Conservation (phyloP, 1,140 invertebrate genomes). For the Neotoxoptera formosana region DNA sequence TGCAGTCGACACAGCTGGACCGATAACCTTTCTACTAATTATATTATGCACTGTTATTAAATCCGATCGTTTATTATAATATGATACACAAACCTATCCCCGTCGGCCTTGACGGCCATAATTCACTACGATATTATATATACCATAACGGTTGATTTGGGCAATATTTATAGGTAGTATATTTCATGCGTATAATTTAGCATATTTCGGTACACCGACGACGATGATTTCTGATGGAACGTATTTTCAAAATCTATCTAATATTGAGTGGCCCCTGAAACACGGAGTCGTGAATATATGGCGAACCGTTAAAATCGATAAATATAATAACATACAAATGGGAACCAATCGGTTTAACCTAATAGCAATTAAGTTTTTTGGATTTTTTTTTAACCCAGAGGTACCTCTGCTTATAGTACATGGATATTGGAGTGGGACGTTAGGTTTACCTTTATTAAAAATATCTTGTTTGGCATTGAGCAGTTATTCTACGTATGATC, state of each 20-base stretch:
- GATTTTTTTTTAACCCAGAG: background rate
- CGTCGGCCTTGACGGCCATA: background rate
- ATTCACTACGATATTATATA: background rate
- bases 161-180: background rate
- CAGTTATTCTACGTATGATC: background rate
- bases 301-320: background rate
- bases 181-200: background rate
- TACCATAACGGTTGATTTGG: background rate
- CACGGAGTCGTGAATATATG: no score
- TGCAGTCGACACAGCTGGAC: background rate
- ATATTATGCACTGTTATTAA: background rate
- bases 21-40: background rate
- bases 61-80: background rate
- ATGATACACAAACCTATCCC: background rate
- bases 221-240: background rate
- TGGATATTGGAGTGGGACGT: background rate
- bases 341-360: background rate
- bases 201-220: background rate
- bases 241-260: background rate
- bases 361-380: background rate
- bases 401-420: background rate
- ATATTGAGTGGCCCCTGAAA: background rate
- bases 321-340: background rate
- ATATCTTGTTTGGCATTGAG: background rate
- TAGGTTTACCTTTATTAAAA: background rate